A percentile compares a stretch with the other conserved stretches of the same genome.
phyloP scores from a whole-genome alignment of 1,140 invertebrate genomes.

The Sitobion miscanthi region DNA sequence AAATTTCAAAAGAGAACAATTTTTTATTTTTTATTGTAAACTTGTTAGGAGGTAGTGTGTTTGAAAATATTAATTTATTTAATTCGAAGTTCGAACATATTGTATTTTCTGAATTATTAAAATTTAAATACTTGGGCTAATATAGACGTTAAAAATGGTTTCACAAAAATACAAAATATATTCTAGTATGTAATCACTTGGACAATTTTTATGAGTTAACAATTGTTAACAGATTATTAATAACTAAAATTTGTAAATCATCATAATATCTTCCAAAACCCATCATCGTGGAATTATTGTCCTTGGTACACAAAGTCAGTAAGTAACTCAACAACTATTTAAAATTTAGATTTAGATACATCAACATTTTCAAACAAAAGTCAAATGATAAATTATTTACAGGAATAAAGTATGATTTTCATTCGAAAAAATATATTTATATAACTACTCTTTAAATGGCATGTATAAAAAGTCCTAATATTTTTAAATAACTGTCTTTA shows the following conservation, averaged over 20 bases:
- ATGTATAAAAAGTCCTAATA: not conserved
- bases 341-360: not conserved
- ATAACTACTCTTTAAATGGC: too few relatives aligned
- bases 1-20: too few relatives aligned
- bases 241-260: not conserved
- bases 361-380: not conserved
- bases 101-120: too few relatives aligned
- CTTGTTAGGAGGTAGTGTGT: too few relatives aligned
- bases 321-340: not conserved
- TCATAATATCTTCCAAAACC: not conserved
- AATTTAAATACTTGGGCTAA: too few relatives aligned
- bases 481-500: not conserved
- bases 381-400: not conserved
- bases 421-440: not conserved
- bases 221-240: not conserved
- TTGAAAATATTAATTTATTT: too few relatives aligned
- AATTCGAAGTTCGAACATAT: too few relatives aligned
- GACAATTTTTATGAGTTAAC: too few relatives aligned
- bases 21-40: too few relatives aligned
- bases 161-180: not conserved
- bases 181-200: not conserved
- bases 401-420: not conserved
- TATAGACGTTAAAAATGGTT: not conserved
- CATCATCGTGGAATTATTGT: not conserved
- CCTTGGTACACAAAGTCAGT: too few relatives aligned